phyloP scores from a whole-genome alignment of 2,113 vertebrate species.

The Otolemur garnettii region DNA sequence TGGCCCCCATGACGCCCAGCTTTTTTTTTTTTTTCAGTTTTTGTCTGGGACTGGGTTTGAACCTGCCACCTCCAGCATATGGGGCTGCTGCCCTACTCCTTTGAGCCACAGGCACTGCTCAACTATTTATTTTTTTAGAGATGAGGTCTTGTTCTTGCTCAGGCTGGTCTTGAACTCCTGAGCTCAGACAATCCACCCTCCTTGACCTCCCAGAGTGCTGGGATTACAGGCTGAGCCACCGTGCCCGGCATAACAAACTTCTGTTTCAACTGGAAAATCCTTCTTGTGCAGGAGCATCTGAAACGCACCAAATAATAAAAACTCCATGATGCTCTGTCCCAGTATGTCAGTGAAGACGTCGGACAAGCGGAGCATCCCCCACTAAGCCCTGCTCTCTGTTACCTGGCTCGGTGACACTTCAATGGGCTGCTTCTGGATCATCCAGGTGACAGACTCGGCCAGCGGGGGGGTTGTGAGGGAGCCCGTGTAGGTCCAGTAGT shows the following conservation, averaged over 20 bases:
- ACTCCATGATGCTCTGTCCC: rapidly evolving
- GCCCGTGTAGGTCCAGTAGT: slow-evolving; percentile 97
- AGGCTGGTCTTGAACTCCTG: too few species aligned
- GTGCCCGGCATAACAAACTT: background rate
- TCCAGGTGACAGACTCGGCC: slow-evolving; percentile 96
- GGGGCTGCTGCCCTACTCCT: too few species aligned
- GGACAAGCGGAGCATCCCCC: rapidly evolving
- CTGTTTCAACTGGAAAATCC: background rate
- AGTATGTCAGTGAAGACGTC: rapidly evolving
- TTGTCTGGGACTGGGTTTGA: too few species aligned
- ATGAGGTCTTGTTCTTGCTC: too few species aligned
- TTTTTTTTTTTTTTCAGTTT: too few species aligned
- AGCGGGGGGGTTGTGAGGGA: slow-evolving; percentile 97
- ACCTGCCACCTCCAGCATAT: too few species aligned
- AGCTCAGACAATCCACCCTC: too few species aligned
- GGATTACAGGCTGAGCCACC: too few species aligned
- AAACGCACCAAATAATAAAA: background rate
- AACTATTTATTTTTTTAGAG: too few species aligned
- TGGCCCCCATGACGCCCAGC: too few species aligned
- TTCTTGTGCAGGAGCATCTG: background rate
- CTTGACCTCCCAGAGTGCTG: too few species aligned
- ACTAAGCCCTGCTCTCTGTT: rapidly evolving
- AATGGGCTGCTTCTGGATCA: slow-evolving; percentile 94
- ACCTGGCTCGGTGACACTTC: slow-evolving; percentile 97
- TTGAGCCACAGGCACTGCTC: too few species aligned